These are phyloP conservation scores for Malurus splendens DNA, from an alignment of 2,797 vertebrate genomes.

Conservation along the genomic window DNA sequence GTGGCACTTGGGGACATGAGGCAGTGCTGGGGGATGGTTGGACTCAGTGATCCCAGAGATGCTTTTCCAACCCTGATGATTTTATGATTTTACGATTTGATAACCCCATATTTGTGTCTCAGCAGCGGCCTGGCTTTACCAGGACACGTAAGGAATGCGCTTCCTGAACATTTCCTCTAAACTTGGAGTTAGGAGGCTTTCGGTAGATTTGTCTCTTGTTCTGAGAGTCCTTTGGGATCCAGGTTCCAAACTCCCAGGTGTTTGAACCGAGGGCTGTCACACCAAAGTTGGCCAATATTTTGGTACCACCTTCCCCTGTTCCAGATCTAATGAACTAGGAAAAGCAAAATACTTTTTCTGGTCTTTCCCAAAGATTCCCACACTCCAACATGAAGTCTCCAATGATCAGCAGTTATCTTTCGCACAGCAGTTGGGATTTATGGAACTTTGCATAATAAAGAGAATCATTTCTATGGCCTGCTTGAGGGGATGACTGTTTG, in stretches of 20 bases:
- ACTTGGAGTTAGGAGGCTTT: background rate
- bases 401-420: background rate
- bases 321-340: background rate
- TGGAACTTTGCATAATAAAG: background rate
- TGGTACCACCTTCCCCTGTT: background rate
- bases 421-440: background rate
- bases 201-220: background rate
- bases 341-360: background rate
- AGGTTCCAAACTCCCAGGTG: background rate
- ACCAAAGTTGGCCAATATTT: background rate
- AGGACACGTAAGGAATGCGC: fast-evolving
- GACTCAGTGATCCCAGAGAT: fast-evolving
- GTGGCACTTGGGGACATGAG: background rate
- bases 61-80: background rate
- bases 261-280: background rate
- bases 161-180: background rate
- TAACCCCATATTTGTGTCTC: background rate
- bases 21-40: background rate
- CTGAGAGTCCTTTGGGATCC: background rate
- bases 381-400: background rate
- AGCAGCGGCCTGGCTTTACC: background rate
- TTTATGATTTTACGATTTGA: background rate
- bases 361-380: background rate
- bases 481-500: background rate
- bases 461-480: background rate